Evolutionary conservation across 2,113 vertebrate species (phyloP), one percentile per base, ranked within the genome.

Genomic region (Poicephalus meyeri): DNA sequence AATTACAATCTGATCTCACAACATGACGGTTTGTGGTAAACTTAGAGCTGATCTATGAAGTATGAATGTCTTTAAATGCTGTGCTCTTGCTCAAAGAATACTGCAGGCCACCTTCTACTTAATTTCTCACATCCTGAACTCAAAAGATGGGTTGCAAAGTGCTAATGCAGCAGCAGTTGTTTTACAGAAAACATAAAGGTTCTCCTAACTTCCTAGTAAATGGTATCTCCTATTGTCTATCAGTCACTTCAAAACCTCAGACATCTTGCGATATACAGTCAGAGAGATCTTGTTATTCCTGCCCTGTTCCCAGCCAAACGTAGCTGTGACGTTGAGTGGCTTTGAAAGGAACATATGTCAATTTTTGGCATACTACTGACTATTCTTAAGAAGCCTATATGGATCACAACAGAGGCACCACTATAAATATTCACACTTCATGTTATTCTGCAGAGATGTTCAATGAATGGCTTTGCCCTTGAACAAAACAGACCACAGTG

Each of bases 381-480:
- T 89, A 94, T 76, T 89, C 80, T 80, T 73, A 88, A 91, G 82
- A 72, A 77, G 74, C 18, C 58, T 89, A 77, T 83, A 93, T 16
- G 37, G 91, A 95, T 93, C 77, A 72, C 89, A 97, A 78, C 19
- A 86, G 86, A 82, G 80, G 77, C 65, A 71, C 35, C 0, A 8
- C 83, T 81, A 94, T 93, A 92, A 95, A 93, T 95, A 96, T 95
- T 96, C 93, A 89, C 91, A 73, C 47, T 87, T 60, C 52, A 78
- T 1, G 7, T 60, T 86, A 19, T 79, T 95, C 78, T 71, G 81
- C 71, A 71, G 68, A 52, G 63, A 37, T 64, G 42, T 86, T 96
- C 84, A 89, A 33, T 60, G 79, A 94, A 91, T 42, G 31, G 66
- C 71, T 95, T 88, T 93, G 96, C 64, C 96, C 89, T 95, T 97